Evolutionary conservation across 2,113 vertebrate species (phyloP), one percentile per base, ranked within the genome.

Genomic region (Balaeniceps rex): DNA sequence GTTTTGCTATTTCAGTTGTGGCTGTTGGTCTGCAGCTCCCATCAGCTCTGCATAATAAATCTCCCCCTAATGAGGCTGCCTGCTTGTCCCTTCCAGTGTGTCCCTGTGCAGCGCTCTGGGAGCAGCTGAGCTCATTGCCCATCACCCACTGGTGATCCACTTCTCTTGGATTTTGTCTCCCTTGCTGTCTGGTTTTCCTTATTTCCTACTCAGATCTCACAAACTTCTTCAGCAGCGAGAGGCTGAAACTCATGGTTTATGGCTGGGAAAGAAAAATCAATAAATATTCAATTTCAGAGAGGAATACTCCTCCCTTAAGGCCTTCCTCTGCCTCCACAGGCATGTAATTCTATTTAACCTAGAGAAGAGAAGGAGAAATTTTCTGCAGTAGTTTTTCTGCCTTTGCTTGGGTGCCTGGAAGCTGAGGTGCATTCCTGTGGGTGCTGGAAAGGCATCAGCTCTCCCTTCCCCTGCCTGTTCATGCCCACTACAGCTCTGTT

Each of bases 231-330:
- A 80, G 46, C n/a, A 85, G 11, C 4, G 42, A 93, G 81, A 58
- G 33, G 19, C 66, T 82, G 46, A 69, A 90, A 79, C 16, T 76
- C 81, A 49, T 44, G 42, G 63, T 82, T 96, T 90, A 90, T n/a
- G 46, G n/a, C 54, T 63, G n/a, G 71, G 75, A 80, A 93, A 91
- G 68, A 74, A 95, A 96, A 94, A 85, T 91, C 82, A 88, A 88
- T 80, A 63, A 55, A 90, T 76, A 87, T 16, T 87, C 52, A 29
- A 38, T 87, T 93, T 92, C 87, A 82, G 74, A 83, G 44, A 79
- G 29, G 38, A 61, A 72, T n/a, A 38, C 29, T 87, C 25, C 49
- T 92, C 81, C 77, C 87, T 85, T 24, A 76, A 49, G 83, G 47
- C 65, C 36, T 49, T 71, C n/a, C 61, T 49, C 57, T 71, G 80